Evolutionary conservation across 2,888 invertebrate species (phyloP).

Genomic region (Cabera pusaria): DNA sequence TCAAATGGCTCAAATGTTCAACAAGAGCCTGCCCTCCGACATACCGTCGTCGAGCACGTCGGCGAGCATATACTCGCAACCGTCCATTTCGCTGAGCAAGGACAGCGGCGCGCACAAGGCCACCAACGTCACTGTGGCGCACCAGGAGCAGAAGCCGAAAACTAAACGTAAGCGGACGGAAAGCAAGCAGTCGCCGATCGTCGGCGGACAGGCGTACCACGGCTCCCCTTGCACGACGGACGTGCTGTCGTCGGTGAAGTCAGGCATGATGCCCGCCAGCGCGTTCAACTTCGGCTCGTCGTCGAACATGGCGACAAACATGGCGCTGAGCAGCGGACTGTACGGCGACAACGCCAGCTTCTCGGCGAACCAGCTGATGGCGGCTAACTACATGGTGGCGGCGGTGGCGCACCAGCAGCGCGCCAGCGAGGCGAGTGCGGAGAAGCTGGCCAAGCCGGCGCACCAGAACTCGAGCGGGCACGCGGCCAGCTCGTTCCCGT

Average conservation of each 20-base stretch:
- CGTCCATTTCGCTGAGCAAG: constrained; percentile 57
- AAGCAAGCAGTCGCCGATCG: constrained; percentile 50
- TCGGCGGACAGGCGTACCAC: constrained; percentile 75
- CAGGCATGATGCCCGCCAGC: constrained; percentile 89
- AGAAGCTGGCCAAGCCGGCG: constrained; percentile 72
- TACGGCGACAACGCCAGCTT: constrained; percentile 87
- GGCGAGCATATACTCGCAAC: constrained; percentile 64
- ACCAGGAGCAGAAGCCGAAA: constrained; percentile 58
- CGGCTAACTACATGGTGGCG: constrained; percentile 77
- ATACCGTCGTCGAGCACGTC: constrained; percentile 57
- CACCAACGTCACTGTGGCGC: constrained; percentile 42
- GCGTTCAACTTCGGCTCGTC: constrained; percentile 93
- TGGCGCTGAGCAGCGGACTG: constrained; percentile 80
- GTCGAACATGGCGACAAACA: constrained; percentile 83
- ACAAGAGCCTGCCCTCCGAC: constrained; percentile 70
- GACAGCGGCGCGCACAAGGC: constrained; percentile 64
- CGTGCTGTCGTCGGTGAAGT: constrained; percentile 64
- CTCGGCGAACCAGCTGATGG: constrained; percentile 86
- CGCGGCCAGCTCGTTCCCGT: constrained; percentile 79
- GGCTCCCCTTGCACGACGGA: constrained; percentile 84
- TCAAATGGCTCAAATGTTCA: constrained; percentile 85
- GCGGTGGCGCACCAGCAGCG: constrained; percentile 74
- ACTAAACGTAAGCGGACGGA: constrained; percentile 66
- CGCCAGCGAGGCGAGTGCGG: constrained; percentile 58
- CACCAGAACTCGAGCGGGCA: constrained; percentile 68